Evolutionary conservation across 30 jellyfish, hydroid and myxozoan species (phyloP), one percentile per base, ranked within the genome.

Genomic region (Aurelia sp.): DNA sequence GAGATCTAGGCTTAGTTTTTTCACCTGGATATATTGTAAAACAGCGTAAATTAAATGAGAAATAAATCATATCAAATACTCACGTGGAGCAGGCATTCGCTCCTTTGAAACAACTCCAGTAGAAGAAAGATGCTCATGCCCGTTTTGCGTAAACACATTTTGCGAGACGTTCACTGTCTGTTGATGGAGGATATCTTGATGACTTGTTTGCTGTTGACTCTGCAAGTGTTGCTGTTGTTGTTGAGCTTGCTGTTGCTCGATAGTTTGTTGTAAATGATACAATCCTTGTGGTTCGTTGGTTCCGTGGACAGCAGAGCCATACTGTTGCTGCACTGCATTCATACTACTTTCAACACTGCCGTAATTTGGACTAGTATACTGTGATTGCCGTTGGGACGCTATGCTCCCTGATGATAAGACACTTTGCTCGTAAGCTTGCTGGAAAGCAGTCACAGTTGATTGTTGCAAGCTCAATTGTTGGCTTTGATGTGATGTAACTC

Each of bases 211-310:
- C 7, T 59, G 69, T 11, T 59, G 69, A 0, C 16, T 35, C 7
- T 59, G 55, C 55, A 44, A 44, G 55, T 44, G 69, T 59, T 59
- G 69, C 69, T 59, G 69, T 59, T 59, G 69, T 59, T 59, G 69
- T 59, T n/a, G 55, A 44, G 55, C 55, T 44, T 44, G 55, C 15
- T 44, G 69, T n/a, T 21, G 23, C 15, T 59, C 69, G 30, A 59
- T 59, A 21, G 7, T 59, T 59, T 13, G 69, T 18, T n/a, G 33
- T 11, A 59, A 21, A 4, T n/a, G 33, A 13, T 59, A 59, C 69
- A 59, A 21, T 59, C 69, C 69, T 21, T 59, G 69, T 13, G 69
- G 6, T 21, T 59, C 69, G 23, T 18, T 59, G 33, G 9, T 59
- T n/a, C 33, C 33, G 3, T 59, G 69, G 33, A 59, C 33, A n/a